Evolutionary conservation across 2,797 vertebrate genomes (phyloP), one percentile per base, ranked within the genome.

Genomic region (Borostomias antarcticus): DNA sequence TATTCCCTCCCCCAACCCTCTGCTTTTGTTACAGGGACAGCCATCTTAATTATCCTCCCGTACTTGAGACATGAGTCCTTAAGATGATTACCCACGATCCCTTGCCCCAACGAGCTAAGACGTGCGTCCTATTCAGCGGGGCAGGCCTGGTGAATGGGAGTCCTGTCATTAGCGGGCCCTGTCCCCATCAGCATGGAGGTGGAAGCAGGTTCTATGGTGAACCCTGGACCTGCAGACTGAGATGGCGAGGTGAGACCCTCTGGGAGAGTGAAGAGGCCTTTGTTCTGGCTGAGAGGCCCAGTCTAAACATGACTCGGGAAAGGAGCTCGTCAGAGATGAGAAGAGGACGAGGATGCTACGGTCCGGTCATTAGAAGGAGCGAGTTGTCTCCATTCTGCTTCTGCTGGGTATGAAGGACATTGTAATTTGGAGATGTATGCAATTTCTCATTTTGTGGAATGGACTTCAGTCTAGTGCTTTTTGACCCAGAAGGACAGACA

Each of bases 151-250:
- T 79, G 57, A 74, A 73, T 66, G 58, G 61, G 4, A 64, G 66
- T 62, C 69, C 40, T 28, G 60, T 77, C 57, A 82, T 79, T 78
- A 81, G 61, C 40, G 67, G 65, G 50, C 61, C 64, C 68, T 65
- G 57, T 48, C 64, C 63, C 57, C 40, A 26, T 73, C 66, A 69
- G 62, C 58, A 59, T 47, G 70, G 60, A 54, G 23, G 19, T 62
- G 54, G 35, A 58, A 66, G 47, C 40, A 29, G 32, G 19, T 17
- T 33, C 23, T 9, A 8, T 43, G 33, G 37, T 25, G 45, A 51
- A 13, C 58, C 17, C 30, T 23, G 26, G 23, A 19, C 13, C 45
- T 54, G 50, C 23, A 58, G 10, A 69, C 45, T 26, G 59, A 21
- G 53, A 58, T 15, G 4, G 15, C 29, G 11, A 28, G 51, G 10